Evolutionary conservation across 2,113 vertebrate genomes (phyloP).

Genomic region (Centropus unirufus): DNA sequence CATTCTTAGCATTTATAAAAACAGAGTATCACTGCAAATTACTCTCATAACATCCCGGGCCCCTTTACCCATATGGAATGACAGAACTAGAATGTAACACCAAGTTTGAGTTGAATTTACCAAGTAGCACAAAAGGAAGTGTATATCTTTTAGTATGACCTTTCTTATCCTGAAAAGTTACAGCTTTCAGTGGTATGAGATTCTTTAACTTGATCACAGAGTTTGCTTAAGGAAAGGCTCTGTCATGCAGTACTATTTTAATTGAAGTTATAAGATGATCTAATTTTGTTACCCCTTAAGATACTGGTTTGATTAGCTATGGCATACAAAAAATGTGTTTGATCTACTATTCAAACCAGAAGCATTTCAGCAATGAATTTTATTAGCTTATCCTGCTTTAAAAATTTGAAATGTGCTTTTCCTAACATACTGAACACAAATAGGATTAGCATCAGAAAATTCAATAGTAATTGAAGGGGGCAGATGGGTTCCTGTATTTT

Average conservation of each 20-base stretch:
- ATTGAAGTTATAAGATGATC: neutral
- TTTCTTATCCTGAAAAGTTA: neutral
- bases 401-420: neutral
- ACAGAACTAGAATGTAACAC: neutral
- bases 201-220: neutral
- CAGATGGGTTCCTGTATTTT: neutral
- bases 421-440: neutral
- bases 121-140: neutral
- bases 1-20: neutral
- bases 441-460: neutral
- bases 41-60: neutral
- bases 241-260: neutral
- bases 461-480: neutral
- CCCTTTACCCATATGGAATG: neutral
- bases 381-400: neutral
- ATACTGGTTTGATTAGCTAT: neutral
- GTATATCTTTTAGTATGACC: neutral
- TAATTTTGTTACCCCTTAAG: neutral
- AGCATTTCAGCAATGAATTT: neutral
- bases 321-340: neutral
- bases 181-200: neutral
- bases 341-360: neutral
- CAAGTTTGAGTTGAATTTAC: neutral
- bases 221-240: neutral
- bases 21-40: neutral